Evolutionary conservation across 2,888 invertebrate genomes (phyloP).

Genomic region (Scrobipalpa costella): DNA sequence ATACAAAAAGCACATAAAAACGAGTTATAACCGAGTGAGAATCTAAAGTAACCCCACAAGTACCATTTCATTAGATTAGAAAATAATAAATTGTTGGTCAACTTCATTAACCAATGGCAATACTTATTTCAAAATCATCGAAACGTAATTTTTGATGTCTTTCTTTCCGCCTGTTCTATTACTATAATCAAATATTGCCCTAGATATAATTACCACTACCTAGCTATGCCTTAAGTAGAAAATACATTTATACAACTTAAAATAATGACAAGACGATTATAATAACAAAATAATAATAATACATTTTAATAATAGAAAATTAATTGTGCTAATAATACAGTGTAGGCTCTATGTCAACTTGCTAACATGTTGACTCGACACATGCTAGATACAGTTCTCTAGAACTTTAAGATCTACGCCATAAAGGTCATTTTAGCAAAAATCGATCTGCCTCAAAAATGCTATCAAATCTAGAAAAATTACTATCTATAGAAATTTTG

Average conservation of each 20-base stretch:
- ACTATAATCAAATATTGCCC: constrained; percentile 67
- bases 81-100: constrained; percentile 17
- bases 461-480: background rate
- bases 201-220: constrained; percentile 75
- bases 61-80: constrained; percentile 28
- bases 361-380: constrained; percentile 40
- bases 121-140: constrained; percentile 13
- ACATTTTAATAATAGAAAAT: constrained; percentile 60
- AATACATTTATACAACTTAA: constrained; percentile 80
- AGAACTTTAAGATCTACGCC: constrained; percentile 43
- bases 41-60: constrained; percentile 30
- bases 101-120: constrained; percentile 14
- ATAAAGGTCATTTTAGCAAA: background rate
- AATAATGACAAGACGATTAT: constrained; percentile 77
- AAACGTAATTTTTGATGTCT: constrained; percentile 22
- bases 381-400: constrained; percentile 28
- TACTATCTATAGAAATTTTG: constrained; percentile 6
- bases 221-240: constrained; percentile 77
- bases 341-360: constrained; percentile 51
- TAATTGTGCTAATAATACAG: constrained; percentile 76
- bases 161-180: constrained; percentile 48
- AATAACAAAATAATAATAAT: constrained; percentile 72
- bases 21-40: constrained; percentile 37
- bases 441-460: background rate
- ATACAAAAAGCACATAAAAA: constrained; percentile 20